These are phyloP conservation scores for Oncorhynchus kisutch DNA, from an alignment of 2,113 vertebrate genomes.

Conservation along the genomic window DNA sequence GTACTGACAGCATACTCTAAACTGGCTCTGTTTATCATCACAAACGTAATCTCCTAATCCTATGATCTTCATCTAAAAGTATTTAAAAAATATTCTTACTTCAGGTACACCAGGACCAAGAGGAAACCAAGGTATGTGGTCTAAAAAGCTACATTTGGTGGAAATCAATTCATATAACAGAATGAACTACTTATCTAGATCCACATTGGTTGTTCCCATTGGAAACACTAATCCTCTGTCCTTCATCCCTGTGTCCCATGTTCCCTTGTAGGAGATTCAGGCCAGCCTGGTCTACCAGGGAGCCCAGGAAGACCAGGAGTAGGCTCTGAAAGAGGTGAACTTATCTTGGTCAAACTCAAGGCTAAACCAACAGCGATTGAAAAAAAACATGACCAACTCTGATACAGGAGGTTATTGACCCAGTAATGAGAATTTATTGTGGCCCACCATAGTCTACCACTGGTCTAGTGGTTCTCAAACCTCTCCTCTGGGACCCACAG, in stretches of 20 bases:
- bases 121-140: slow-evolving; percentile 77
- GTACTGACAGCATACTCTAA: background rate
- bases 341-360: background rate
- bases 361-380: no score
- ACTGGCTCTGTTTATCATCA: background rate
- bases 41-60: no score
- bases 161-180: background rate
- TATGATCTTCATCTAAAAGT: background rate
- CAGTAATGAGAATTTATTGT: no score
- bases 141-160: background rate
- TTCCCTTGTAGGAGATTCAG: slow-evolving; percentile 72
- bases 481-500: background rate
- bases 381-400: background rate
- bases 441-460: no score
- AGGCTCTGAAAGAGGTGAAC: slow-evolving; percentile 53
- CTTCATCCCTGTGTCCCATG: background rate
- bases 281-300: slow-evolving; percentile 75
- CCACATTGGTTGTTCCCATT: background rate
- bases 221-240: background rate
- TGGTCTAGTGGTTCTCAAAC: background rate
- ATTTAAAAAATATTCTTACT: background rate
- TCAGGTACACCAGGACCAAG: slow-evolving; percentile 75
- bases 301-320: slow-evolving; percentile 53
- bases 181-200: no score
- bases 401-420: no score